Evolutionary conservation across 2,797 vertebrate genomes (phyloP), one percentile per base, ranked within the genome.

Genomic region (Poeciliopsis presidionis): DNA sequence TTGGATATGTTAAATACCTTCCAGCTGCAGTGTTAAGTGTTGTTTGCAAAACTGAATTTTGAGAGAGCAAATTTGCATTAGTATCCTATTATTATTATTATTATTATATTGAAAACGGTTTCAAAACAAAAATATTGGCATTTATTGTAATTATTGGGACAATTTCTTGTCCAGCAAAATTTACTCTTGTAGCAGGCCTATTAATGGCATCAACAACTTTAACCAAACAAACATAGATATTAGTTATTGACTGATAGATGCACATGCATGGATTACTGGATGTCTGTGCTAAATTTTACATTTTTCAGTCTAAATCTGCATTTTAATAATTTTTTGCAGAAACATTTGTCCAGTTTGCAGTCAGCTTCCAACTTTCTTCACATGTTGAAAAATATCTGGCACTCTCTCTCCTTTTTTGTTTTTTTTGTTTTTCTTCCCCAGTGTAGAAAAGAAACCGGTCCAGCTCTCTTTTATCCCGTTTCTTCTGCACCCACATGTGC

Each of bases 281-380:
- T 20, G 8, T 18, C 18, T 63, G 18, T 63, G 14, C 18, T 61
- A 14, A 46, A 14, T 46, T 14, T 4, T 3, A 46, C 4, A 3
- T 14, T 59, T 28, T 16, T 65, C 18, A 13, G 13, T 2, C 8
- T 14, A 14, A 45, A 70, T 16, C 41, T 16, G 12, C 1, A 16
- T 8, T 46, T 70, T 70, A 14, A 16, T 13, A 0, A 41, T 70
- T 45, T 13, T 70, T 39, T 25, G 49, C 49, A 51, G 49, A 22
- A 51, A 51, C 13, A 16, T 78, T 72, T 86, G 73, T 89, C 85
- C 81, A 55, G 76, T 82, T 81, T 81, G 82, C 76, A 76, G 65
- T 81, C 87, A 85, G 86, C 61, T 78, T 73, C 75, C 75, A 80
- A 73, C 89, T 82, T 90, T 86, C 70, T 89, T 84, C 1, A 87